Evolutionary conservation across 2,113 vertebrate genomes (phyloP).

Genomic region (Peucedramus taeniatus): DNA sequence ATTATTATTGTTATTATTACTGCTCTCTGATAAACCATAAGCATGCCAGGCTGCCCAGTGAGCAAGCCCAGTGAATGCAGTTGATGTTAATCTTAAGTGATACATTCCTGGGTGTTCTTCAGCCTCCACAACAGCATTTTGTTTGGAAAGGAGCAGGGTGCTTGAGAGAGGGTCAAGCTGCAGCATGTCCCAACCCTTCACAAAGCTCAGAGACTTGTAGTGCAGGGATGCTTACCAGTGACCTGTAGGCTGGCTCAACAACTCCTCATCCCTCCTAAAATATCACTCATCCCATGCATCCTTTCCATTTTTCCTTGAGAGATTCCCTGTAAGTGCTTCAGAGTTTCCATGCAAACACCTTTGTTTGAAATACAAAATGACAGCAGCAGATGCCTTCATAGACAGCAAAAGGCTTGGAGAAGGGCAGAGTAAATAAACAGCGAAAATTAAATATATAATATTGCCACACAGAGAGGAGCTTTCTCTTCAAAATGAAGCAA

Average conservation of each 20-base stretch:
- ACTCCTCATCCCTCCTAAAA: neutral
- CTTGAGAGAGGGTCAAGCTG: neutral
- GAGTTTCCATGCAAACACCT: neutral
- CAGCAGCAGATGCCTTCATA: conserved; percentile 6
- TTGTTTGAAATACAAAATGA: neutral
- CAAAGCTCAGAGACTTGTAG: neutral
- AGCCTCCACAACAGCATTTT: neutral
- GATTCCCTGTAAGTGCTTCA: neutral
- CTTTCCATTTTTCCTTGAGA: neutral
- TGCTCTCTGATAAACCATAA: neutral
- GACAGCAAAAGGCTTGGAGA: neutral
- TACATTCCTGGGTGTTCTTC: neutral
- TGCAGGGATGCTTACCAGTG: neutral
- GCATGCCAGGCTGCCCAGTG: neutral
- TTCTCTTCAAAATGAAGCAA: conserved; percentile 13
- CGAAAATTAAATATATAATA: neutral
- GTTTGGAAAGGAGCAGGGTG: neutral
- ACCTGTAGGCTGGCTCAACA: neutral
- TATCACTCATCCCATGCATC: neutral
- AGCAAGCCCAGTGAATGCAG: neutral
- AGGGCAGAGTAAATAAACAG: conserved; percentile 37
- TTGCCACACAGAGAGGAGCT: neutral
- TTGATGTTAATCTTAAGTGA: neutral
- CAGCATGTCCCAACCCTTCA: neutral
- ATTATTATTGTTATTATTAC: neutral